Evolutionary conservation across 2,797 vertebrate genomes (phyloP).

Genomic region (Meriones psammophilus): DNA sequence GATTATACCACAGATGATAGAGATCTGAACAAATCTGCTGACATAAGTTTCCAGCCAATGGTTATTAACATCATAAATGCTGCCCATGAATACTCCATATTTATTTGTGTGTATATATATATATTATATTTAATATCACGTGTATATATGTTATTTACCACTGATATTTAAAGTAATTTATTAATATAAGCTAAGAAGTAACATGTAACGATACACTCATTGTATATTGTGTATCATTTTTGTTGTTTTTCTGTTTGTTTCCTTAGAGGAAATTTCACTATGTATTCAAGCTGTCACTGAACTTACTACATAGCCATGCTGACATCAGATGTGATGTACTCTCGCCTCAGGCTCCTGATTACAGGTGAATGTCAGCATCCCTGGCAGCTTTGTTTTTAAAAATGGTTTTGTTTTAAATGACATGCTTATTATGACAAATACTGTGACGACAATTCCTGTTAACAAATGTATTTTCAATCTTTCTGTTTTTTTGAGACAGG

Average conservation of each 20-base stretch:
- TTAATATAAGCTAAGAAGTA: neutral
- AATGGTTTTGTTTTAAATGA: neutral
- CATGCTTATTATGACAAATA: neutral
- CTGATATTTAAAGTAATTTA: neutral
- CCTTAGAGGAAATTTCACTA: neutral
- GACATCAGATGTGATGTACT: neutral
- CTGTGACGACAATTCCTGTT: neutral
- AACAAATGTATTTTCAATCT: neutral
- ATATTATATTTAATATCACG: neutral
- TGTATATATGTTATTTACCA: neutral
- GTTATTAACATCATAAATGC: neutral
- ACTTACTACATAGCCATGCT: neutral
- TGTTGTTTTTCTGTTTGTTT: neutral
- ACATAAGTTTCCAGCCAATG: neutral
- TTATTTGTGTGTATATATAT: too few relatives aligned
- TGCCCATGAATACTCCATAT: neutral
- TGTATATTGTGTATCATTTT: neutral
- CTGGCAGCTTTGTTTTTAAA: neutral
- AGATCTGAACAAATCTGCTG: neutral
- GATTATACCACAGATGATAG: neutral
- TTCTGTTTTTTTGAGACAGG: too few relatives aligned
- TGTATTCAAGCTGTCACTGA: neutral
- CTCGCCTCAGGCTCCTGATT: neutral
- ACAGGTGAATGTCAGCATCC: neutral
- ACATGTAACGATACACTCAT: neutral